Conservation (phyloP, 2,113 vertebrate genomes). For the Galbula dea region DNA sequence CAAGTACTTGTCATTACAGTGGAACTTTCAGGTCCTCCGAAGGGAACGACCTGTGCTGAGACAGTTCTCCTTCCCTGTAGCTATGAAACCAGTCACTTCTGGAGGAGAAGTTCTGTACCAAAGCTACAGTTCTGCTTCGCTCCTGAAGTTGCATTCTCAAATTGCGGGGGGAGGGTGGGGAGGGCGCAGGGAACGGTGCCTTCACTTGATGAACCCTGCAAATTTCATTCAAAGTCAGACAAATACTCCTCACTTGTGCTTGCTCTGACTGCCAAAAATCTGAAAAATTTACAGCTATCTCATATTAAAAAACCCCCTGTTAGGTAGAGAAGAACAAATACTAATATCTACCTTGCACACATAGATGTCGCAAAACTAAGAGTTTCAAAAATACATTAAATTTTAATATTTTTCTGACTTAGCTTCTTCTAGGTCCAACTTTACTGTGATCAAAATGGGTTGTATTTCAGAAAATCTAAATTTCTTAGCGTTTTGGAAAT, state of each 20-base stretch:
- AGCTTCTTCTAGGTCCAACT: background rate
- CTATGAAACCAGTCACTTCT: background rate
- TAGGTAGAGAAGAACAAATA: background rate
- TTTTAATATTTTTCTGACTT: background rate
- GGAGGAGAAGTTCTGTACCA: background rate
- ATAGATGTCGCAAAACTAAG: background rate
- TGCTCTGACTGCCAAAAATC: background rate
- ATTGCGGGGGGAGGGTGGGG: too few species aligned
- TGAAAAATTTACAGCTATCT: background rate
- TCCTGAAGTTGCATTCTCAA: background rate
- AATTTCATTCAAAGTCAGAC: background rate
- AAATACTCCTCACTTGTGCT: background rate
- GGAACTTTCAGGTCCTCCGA: slow-evolving; percentile 22
- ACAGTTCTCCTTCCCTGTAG: slow-evolving; percentile 20
- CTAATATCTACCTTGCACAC: background rate
- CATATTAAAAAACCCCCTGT: background rate
- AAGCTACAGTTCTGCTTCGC: slow-evolving; percentile 40
- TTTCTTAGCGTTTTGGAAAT: background rate
- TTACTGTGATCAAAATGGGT: background rate
- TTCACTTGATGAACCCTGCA: background rate
- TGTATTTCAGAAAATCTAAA: background rate
- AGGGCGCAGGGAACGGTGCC: background rate
- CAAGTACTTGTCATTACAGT: background rate
- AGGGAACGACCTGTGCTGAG: background rate
- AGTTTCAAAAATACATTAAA: background rate